These are phyloP conservation scores for Etheostoma cragini DNA, from an alignment of 2,113 vertebrate species.

Conservation along the genomic window DNA sequence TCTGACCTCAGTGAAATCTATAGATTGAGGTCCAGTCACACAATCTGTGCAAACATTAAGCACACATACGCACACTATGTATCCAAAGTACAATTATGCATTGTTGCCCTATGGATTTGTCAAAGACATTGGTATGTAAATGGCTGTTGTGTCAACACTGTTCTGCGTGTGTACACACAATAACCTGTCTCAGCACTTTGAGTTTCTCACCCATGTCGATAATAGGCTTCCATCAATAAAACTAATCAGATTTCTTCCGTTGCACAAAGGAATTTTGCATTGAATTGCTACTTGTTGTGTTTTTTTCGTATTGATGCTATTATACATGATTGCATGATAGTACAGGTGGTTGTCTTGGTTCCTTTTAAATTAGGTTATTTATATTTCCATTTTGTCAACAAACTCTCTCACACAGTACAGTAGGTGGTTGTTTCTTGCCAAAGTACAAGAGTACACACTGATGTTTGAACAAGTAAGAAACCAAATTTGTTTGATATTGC, in stretches of 20 bases:
- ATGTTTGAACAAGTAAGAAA: not conserved
- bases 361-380: not conserved
- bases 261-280: slow-evolving; percentile 54
- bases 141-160: slow-evolving; percentile 57
- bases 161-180: slow-evolving; percentile 36
- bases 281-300: slow-evolving; percentile 29
- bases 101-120: slow-evolving; percentile 67
- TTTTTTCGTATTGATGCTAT: slow-evolving; percentile 23
- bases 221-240: slow-evolving; percentile 36
- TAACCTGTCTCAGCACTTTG: slow-evolving; percentile 70
- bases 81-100: slow-evolving; percentile 30
- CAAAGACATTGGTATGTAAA: slow-evolving; percentile 61
- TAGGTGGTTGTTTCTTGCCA: not conserved
- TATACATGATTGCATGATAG: not conserved
- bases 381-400: not conserved
- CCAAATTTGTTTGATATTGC: not conserved
- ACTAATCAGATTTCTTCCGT: slow-evolving; percentile 53
- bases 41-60: slow-evolving; percentile 51
- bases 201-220: slow-evolving; percentile 43
- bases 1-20: slow-evolving; percentile 65
- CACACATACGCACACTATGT: slow-evolving; percentile 17
- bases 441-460: not conserved
- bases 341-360: slow-evolving; percentile 1
- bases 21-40: slow-evolving; percentile 23
- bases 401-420: not conserved